Base-by-base conservation (phyloP, 2,888 invertebrate species). In the Epinotia demarniana region DNA sequence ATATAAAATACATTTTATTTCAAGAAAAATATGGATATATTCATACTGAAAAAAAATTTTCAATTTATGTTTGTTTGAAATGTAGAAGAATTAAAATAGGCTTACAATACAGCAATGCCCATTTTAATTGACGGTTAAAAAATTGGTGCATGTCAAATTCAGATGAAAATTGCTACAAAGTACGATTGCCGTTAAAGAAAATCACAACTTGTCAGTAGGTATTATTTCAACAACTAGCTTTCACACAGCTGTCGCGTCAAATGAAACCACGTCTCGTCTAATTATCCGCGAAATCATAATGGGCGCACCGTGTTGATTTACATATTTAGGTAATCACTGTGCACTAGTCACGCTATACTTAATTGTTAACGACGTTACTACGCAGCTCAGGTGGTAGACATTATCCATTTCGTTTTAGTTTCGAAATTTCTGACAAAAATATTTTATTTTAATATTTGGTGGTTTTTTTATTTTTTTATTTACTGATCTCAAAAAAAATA, bases 221-320 rank as follows among this genome's bases (percentile, higher is more conserved):
- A 58, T 4, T 58, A 23, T 12, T 23, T 5, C 23, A 4, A 46
- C 39, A 18, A 18, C 19, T 19, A 63, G 5, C 46, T 19, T 46
- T 43, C 11, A 13, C 13, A 46, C 43, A 43, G 43, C 18, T 46
- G 19, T 19, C 63, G 19, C 13, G 53, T 53, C 27, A 53, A 55
- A 66, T 13, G 3, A 23, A 49, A 49, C 23, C 23, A 64, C 16
- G 8, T 49, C 16, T 49, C 4, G 23, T 16, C 23, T 4, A 49
- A 64, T 49, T 64, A 23, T 23, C 49, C 49, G 64, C 64, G 23
- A 49, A 64, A 64, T 49, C 23, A 64, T 49, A 64, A 23, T 49
- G 46, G 27, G 64, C 61, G 19, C 61, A 5, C 18, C 18, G 53
- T 62, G 68, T 58, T 68, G 33, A 71, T 53, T 71, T 23, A 49